A percentile compares a stretch with the other conserved stretches of the same genome.
phyloP scores from a whole-genome alignment of 2,888 invertebrate species.

The Pollenia labialis region DNA sequence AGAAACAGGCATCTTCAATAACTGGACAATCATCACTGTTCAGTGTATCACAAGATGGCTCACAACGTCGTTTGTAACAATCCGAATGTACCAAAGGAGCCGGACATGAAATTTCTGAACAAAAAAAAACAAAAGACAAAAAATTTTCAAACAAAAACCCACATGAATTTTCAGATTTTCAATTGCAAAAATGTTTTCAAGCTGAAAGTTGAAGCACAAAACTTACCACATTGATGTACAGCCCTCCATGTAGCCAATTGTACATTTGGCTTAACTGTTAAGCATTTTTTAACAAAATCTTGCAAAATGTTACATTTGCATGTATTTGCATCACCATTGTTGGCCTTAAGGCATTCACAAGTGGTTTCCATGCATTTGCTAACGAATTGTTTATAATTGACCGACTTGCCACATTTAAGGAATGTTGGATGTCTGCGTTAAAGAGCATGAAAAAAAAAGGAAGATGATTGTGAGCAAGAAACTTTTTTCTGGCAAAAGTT shows the following conservation, averaged over 20 bases:
- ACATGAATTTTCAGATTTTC: constrained; percentile 8
- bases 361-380: constrained; percentile 90
- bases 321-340: constrained; percentile 83
- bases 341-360: constrained; percentile 89
- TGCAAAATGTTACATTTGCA: constrained; percentile 90
- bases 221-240: constrained; percentile 86
- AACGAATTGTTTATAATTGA: constrained; percentile 89
- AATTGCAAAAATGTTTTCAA: constrained; percentile 6
- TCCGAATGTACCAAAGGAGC: constrained; percentile 92
- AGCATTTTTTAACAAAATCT: constrained; percentile 90
- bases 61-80: constrained; percentile 92
- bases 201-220: constrained; percentile 5
- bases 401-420: constrained; percentile 86
- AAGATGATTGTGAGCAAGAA: constrained; percentile 39
- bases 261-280: constrained; percentile 87
- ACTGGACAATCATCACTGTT: constrained; percentile 87
- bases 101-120: constrained; percentile 88
- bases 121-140: constrained; percentile 31
- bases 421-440: constrained; percentile 87
- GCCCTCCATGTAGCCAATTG: constrained; percentile 90
- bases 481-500: constrained; percentile 15
- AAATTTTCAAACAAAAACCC: not conserved
- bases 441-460: constrained; percentile 3
- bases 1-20: constrained; percentile 89
- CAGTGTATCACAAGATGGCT: constrained; percentile 89